Evolutionary conservation across 2,888 invertebrate genomes (phyloP), one percentile per base, ranked within the genome.

Genomic region (Lithophane leautieri): DNA sequence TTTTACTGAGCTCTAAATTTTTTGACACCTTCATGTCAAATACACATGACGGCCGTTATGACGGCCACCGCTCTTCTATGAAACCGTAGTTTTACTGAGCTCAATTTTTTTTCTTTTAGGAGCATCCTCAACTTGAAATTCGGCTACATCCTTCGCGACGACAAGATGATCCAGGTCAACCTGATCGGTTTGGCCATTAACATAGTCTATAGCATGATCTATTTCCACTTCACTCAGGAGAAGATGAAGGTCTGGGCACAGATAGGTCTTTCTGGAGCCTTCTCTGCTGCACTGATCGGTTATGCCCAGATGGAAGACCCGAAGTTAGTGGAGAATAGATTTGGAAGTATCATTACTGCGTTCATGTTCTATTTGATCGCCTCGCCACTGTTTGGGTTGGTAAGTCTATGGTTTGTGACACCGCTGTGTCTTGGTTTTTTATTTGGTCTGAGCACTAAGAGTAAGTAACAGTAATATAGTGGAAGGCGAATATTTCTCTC

Each of bases 151-250:
- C 95, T 98, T 79, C 95, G 97, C 66, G 99, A 99, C 91, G 94
- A 97, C 84, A 97, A 97, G 0, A 98, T 98, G 97, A 97, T 98
- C 67, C 97, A 97, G 89, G 98, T 98, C 34, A 99, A 99, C 93
- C 90, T 98, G 69, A 97, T 98, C 89, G 98, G 98, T 81, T 95
- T 98, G 78, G 93, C 97, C 0, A 94, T 98, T 70, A 98, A 98
- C 92, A 90, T 97, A 4, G 79, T 97, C 7, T 99, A 98, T 91
- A 93, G 97, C 78, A 82, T 96, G 80, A 94, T 98, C 73, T 99
- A 97, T 94, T 98, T 97, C 91, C 90, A 96, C 71, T 98, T 97
- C 90, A 94, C 98, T 0, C 94, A 97, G 12, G 93, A 96, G 73
- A 97, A 97, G 91, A 89, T 93, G 69, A 91, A 93, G 81, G 95